Evolutionary conservation across 2,797 vertebrate species (phyloP).

Genomic region (Epinephelus coioides): DNA sequence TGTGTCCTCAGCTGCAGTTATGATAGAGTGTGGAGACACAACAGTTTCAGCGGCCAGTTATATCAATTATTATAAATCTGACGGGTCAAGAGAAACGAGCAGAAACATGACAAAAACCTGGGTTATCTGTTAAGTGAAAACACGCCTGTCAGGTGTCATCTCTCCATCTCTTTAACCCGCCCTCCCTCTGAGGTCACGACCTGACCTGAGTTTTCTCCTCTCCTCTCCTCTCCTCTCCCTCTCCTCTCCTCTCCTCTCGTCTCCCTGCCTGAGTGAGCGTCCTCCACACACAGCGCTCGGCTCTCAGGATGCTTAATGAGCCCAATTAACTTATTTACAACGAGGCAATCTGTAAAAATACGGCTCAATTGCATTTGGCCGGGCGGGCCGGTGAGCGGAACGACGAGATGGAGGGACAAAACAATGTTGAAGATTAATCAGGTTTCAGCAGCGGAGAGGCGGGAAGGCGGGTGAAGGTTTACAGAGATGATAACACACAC

Average conservation of each 20-base stretch:
- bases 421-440: conserved; percentile 47
- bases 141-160: not conserved
- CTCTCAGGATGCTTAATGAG: conserved; percentile 65
- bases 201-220: not conserved
- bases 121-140: too few species aligned
- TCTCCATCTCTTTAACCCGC: not conserved
- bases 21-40: not conserved
- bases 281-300: conserved; percentile 37
- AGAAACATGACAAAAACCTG: not conserved
- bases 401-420: conserved; percentile 29
- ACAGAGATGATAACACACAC: not conserved
- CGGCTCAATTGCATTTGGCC: conserved; percentile 37
- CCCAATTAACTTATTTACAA: conserved; percentile 68
- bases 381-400: not conserved
- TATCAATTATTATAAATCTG: not conserved
- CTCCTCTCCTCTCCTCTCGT: not conserved
- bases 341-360: conserved; percentile 58
- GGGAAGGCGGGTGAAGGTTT: not conserved
- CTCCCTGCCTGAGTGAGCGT: conserved; percentile 28
- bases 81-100: not conserved
- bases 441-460: conserved; percentile 17
- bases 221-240: conserved; percentile 8
- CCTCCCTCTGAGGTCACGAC: not conserved
- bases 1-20: not conserved
- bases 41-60: too few species aligned